A percentile compares a stretch with the other conserved stretches of the same genome.
Conservation (phyloP, 2,113 vertebrate species). For the Oryzias javanicus region DNA sequence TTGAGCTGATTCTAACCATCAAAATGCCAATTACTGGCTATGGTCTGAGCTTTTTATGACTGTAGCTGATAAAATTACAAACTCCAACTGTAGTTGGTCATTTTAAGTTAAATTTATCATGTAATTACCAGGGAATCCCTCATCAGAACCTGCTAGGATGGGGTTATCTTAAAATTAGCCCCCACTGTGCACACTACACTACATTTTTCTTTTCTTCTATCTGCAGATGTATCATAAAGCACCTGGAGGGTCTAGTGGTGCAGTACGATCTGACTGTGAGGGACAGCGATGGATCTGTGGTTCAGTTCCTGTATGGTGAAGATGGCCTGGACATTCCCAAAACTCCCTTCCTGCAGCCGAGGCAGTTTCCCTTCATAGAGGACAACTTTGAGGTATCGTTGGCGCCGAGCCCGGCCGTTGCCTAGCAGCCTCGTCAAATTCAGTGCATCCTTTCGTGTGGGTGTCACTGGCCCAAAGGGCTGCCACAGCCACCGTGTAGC, state of each 20-base stretch:
- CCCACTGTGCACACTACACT: too few species aligned
- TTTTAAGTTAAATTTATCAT: too few species aligned
- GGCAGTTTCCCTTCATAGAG: slow-evolving; percentile 91
- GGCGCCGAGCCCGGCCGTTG: too few species aligned
- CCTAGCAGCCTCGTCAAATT: slow-evolving; percentile 71
- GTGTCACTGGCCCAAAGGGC: slow-evolving; percentile 70
- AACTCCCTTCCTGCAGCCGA: slow-evolving; percentile 88
- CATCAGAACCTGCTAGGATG: too few species aligned
- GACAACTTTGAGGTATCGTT: slow-evolving; percentile 88
- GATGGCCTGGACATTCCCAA: slow-evolving; percentile 95
- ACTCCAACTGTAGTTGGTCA: too few species aligned
- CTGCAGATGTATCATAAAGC: slow-evolving; percentile 79
- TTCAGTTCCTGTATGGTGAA: slow-evolving; percentile 97
- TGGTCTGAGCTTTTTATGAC: too few species aligned
- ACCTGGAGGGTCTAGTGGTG: slow-evolving; percentile 93
- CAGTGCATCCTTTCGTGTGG: slow-evolving; percentile 46
- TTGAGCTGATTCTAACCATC: too few species aligned
- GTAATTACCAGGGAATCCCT: too few species aligned
- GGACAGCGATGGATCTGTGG: slow-evolving; percentile 93
- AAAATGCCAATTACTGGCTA: too few species aligned
- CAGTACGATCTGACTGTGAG: slow-evolving; percentile 95
- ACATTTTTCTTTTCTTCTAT: background rate
- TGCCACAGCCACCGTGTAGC: slow-evolving; percentile 64
- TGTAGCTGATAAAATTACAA: too few species aligned
- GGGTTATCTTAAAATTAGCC: too few species aligned